These are phyloP conservation scores for Bolinopsis microptera DNA, from an alignment of 37 sponge, comb jelly and placozoan species.

Conservation along the genomic window DNA sequence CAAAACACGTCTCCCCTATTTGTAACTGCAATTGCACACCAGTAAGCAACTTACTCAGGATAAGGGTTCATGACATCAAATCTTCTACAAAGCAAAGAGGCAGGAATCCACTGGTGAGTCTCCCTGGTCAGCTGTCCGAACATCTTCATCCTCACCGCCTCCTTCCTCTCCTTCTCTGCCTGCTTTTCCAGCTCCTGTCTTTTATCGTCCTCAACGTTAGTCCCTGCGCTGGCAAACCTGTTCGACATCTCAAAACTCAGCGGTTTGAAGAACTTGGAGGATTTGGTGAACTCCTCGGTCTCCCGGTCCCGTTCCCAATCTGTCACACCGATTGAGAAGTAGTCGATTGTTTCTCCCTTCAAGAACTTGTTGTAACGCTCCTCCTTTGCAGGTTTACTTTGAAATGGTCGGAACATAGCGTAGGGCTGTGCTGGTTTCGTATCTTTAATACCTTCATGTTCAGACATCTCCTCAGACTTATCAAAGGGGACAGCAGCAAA, in stretches of 20 bases:
- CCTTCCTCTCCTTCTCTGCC: constrained; percentile 68
- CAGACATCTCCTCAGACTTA: neutral
- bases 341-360: neutral
- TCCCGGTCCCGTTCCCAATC: constrained; percentile 86
- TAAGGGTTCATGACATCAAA: constrained; percentile 95
- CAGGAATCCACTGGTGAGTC: constrained; percentile 89
- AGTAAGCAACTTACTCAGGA: constrained; percentile 75
- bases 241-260: constrained; percentile 70
- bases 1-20: too few relatives aligned
- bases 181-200: constrained; percentile 11
- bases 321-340: constrained; percentile 68
- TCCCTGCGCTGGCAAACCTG: constrained; percentile 70
- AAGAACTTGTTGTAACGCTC: constrained; percentile 5
- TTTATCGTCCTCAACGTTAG: constrained; percentile 32
- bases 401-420: neutral
- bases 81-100: constrained; percentile 83
- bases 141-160: constrained; percentile 76
- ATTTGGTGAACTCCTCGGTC: constrained; percentile 72
- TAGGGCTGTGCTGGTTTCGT: neutral
- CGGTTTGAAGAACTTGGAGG: constrained; percentile 70
- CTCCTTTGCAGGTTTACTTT: constrained; percentile 14
- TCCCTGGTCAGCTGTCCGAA: constrained; percentile 81
- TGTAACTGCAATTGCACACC: too few relatives aligned
- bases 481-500: neutral
- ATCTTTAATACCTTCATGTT: neutral